Evolutionary conservation across 1,140 invertebrate species (phyloP), one percentile per base, ranked within the genome.

Genomic region (Cotesia typhae): DNA sequence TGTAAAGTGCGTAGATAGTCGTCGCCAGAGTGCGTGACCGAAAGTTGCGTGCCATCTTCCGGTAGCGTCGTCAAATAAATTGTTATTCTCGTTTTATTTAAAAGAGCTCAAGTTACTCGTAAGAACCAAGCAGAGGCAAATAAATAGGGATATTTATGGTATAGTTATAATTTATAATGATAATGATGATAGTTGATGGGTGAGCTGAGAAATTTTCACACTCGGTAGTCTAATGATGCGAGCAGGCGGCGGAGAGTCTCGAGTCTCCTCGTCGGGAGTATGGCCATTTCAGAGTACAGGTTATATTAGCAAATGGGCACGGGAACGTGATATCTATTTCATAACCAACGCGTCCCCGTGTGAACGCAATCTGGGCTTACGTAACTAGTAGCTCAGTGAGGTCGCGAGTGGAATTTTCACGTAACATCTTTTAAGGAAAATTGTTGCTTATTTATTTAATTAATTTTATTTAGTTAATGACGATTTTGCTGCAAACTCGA

Each of bases 271-370:
- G 68, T 76, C 12, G 68, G 47, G 20, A 65, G 28, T 71, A 74
- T 71, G 67, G 71, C 63, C 64, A 75, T 74, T 68, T 63, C 71
- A 41, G 64, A 65, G 28, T 28, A 28, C 28, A 28, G 28, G 28
- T 28, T 28, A 28, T 28, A 28, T 47, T 47, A 47, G 7, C 64
- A 70, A 70, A 68, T 73, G 55, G 70, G 70, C 69, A 75, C 81
- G 79, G 82, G 81, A 84, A 84, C 83, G 82, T 84, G 83, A 84
- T 85, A 85, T 86, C 81, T 81, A 85, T 85, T 84, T 87, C 82
- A 85, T 84, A 85, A 84, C 80, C 81, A 81, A 84, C 81, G 80
- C 81, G 83, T 84, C 84, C 74, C 83, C 81, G 83, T 84, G 83
- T 81, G 81, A 85, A 83, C 80, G 81, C 82, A 84, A 82, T 79